Base-by-base conservation (phyloP, 2,888 invertebrate species). In the Mythimna impura region DNA sequence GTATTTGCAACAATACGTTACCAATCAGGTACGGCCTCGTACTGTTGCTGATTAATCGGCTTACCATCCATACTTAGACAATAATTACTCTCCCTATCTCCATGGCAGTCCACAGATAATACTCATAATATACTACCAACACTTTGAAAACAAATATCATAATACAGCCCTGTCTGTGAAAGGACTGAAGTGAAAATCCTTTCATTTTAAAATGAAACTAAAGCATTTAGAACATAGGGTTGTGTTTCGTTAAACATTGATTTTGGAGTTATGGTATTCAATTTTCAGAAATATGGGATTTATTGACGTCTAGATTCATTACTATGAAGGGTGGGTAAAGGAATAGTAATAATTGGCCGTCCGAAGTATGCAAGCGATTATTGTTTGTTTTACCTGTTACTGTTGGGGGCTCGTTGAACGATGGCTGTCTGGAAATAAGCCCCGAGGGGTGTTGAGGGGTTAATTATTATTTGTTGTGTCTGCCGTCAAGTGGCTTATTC, bases 1-100 rank as follows among this genome's bases (percentile, higher is more conserved):
- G 14, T 50, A 40, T n/a, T 7, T 36, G 43, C 40, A 52, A 40
- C 30, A 50, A 64, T 22, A 52, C 25, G 14, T 40, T 14, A 47
- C n/a, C 66, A 54, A n/a, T 43, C 17, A 3, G 10, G 20, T 34
- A 3, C 25, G 17, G n/a, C 17, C n/a, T 9, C 8, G 34, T 71
- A 47, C 20, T 34, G 40, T n/a, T n/a, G 36, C 66, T 62, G 62
- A 76, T 76, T 66, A 67, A 67, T 55, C 63, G 47, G 76, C 63
- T 58, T 57, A 43, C 79, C 12, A 8, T 61, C n/a, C 61, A 12
- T 30, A 22, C 50, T 25, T 62, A 34, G 36, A 60, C 57, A 14
- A 22, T 55, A 54, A 81, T 63, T 58, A 34, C 54, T 60, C 34
- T 1, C 55, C 43, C 20, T 20, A 34, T 67, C 61, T 40, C 76